phyloP scores from a whole-genome alignment of 2,113 vertebrate genomes.

The Sebastes fasciatus region DNA sequence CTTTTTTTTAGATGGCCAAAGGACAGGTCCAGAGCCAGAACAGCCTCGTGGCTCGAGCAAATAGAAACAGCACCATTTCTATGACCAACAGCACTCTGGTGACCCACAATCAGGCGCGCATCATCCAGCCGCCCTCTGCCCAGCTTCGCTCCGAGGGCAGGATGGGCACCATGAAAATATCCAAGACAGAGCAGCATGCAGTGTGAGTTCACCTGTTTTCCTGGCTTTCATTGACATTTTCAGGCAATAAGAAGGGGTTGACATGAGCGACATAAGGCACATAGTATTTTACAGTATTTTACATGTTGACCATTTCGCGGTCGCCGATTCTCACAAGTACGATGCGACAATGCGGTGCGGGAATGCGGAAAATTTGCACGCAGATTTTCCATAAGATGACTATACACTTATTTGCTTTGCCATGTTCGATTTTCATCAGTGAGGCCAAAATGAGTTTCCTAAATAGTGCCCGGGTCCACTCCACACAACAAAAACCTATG shows the following conservation, averaged over 20 bases:
- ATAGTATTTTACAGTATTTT: background rate
- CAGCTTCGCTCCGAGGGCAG: slow-evolving; percentile 48
- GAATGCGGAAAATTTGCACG: no score
- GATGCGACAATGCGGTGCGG: no score
- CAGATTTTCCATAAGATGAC: no score
- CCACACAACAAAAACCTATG: no score
- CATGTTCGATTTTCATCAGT: no score
- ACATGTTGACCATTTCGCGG: background rate
- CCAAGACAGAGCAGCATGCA: slow-evolving; percentile 39
- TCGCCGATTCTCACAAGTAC: no score
- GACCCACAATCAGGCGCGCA: slow-evolving; percentile 59
- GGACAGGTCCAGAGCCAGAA: slow-evolving; percentile 68
- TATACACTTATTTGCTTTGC: no score
- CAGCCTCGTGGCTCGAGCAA: slow-evolving; percentile 66
- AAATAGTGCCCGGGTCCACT: no score
- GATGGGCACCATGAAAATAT: slow-evolving; percentile 46
- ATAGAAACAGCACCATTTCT: slow-evolving; percentile 75
- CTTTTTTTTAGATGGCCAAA: slow-evolving; percentile 51
- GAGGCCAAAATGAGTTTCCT: no score
- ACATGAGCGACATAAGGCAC: no score
- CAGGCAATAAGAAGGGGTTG: background rate
- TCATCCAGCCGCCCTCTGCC: background rate
- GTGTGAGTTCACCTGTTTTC: slow-evolving; percentile 55
- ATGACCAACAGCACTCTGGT: slow-evolving; percentile 14
- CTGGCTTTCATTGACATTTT: background rate